Conservation (phyloP, 2,113 vertebrate species). For the Psammodynastes pulverulentus region DNA sequence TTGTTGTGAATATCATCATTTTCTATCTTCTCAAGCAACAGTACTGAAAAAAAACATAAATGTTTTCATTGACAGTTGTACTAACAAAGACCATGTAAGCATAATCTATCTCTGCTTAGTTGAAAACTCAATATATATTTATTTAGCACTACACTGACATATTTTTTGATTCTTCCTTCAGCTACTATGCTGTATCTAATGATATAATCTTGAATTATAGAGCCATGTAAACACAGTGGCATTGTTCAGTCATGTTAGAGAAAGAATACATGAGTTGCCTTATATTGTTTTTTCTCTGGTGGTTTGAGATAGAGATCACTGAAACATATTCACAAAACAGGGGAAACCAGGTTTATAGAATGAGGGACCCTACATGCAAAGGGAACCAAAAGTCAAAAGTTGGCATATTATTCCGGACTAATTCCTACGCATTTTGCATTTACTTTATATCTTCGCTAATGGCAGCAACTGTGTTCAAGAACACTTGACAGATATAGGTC, state of each 20-base stretch:
- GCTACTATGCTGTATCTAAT: not conserved
- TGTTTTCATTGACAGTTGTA: not conserved
- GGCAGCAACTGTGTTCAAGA: conserved; percentile 1
- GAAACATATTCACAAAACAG: not conserved
- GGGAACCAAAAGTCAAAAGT: not conserved
- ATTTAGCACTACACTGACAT: not conserved
- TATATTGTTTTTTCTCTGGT: not conserved
- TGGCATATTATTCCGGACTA: not conserved
- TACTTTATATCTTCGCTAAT: not conserved
- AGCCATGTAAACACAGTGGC: not conserved
- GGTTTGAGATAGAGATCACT: not conserved
- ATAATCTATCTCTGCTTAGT: not conserved
- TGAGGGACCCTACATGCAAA: not conserved
- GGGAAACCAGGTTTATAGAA: not conserved
- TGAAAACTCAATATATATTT: not conserved
- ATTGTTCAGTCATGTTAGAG: not conserved
- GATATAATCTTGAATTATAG: not conserved
- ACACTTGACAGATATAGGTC: conserved; percentile 1
- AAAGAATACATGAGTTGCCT: not conserved
- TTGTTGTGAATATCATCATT: conserved; percentile 88
- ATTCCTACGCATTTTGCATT: not conserved
- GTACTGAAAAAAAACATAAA: conserved; percentile 70
- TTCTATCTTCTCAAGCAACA: conserved; percentile 91
- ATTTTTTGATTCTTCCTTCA: not conserved
- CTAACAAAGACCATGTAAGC: not conserved